Percentiles rank a stretch among this genome's conserved stretches.
phyloP scores from a whole-genome alignment of 2,797 vertebrate species.

The Phrynocephalus guinanensis region DNA sequence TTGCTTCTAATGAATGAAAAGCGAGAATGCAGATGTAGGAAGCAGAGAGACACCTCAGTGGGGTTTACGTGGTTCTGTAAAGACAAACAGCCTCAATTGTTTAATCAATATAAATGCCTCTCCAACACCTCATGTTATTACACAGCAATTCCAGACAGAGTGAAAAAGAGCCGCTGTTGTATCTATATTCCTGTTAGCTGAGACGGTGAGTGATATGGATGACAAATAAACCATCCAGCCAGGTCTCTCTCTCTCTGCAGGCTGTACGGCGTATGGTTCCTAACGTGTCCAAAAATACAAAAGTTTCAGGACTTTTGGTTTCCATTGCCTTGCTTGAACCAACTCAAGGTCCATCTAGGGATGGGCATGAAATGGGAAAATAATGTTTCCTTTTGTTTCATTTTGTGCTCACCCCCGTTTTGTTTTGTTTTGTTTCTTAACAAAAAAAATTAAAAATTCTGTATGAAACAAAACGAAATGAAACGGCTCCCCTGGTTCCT shows the following conservation, averaged over 20 bases:
- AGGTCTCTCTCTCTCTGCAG: neutral
- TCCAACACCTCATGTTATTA: conserved; percentile 75
- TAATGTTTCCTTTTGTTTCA: no score
- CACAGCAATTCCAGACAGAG: conserved; percentile 75
- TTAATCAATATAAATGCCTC: conserved; percentile 83
- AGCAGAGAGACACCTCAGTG: conserved; percentile 73
- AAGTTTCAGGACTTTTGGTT: neutral
- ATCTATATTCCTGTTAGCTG: conserved; percentile 71
- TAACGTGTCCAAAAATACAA: neutral
- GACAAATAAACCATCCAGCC: conserved; percentile 44
- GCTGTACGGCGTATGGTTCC: neutral
- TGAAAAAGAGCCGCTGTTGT: conserved; percentile 57
- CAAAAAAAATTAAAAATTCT: no score
- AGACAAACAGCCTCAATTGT: conserved; percentile 79
- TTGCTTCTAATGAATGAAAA: conserved; percentile 68
- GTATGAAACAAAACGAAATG: no score
- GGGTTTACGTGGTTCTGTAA: conserved; percentile 70
- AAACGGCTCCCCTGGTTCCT: no score
- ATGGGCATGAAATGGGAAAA: no score
- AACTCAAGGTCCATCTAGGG: no score
- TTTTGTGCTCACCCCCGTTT: no score
- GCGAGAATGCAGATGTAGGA: conserved; percentile 52
- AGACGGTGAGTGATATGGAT: conserved; percentile 52
- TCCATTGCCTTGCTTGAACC: neutral
- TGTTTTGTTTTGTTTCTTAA: no score